Evolutionary conservation across 1,140 invertebrate species (phyloP).

Genomic region (Rhyzopertha dominica): DNA sequence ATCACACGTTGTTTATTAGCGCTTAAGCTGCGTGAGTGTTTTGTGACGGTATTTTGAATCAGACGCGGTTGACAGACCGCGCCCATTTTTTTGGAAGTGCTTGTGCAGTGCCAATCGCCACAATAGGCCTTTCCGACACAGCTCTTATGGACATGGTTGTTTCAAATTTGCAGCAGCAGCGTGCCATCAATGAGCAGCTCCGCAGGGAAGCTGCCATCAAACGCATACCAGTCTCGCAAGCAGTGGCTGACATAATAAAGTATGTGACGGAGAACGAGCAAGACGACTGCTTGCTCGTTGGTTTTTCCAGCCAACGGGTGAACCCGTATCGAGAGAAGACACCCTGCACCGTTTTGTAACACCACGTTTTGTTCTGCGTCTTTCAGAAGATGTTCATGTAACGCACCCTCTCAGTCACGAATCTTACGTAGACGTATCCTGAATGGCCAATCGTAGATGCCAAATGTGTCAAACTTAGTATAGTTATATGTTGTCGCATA

Average conservation of each 20-base stretch:
- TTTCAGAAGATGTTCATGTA: neutral
- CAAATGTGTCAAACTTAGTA: conserved; percentile 1
- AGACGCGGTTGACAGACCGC: conserved; percentile 15
- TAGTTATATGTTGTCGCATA: neutral
- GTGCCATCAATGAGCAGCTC: conserved; percentile 88
- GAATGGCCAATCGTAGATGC: neutral
- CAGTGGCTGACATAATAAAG: conserved; percentile 89
- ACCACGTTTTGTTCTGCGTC: no score
- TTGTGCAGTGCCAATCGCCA: conserved; percentile 34
- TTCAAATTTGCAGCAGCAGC: conserved; percentile 85
- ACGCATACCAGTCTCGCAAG: conserved; percentile 79
- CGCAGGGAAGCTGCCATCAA: conserved; percentile 86
- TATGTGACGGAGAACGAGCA: conserved; percentile 89
- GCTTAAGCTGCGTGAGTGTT: neutral
- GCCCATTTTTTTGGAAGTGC: conserved; percentile 17
- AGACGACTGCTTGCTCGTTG: conserved; percentile 92
- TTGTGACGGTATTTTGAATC: neutral
- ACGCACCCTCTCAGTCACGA: neutral
- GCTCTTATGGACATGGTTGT: conserved; percentile 88
- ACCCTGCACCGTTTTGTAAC: conserved; percentile 78
- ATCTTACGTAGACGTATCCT: neutral
- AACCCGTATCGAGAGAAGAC: conserved; percentile 98
- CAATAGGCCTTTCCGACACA: conserved; percentile 76
- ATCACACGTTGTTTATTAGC: no score
- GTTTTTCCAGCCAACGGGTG: conserved; percentile 92